Evolutionary conservation across 2,797 vertebrate species (phyloP), one percentile per base, ranked within the genome.

Genomic region (Phrynocephalus vlangalii): DNA sequence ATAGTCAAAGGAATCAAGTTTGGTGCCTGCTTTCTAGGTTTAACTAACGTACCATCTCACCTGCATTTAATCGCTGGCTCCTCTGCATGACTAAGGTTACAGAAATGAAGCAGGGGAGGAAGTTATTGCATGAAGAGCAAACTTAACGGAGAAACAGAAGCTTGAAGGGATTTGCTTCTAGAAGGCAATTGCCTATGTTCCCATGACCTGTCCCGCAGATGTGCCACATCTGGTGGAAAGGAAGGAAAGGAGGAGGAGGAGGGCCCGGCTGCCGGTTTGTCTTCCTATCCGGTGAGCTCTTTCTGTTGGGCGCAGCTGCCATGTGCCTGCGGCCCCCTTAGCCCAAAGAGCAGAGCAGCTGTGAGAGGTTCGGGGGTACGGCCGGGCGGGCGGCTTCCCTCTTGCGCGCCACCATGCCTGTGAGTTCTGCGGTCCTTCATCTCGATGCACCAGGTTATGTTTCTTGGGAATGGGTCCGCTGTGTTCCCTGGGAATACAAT

Each of bases 401-500:
- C 7, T 50, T 13, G 76, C 75, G 33, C 50, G 1, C 67, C 10
- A 60, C 24, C 0, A 24, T 0, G 1, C 83, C 13, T 0, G 72
- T 0, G 10, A 4, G 50, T 3, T 66, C 63, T 18, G 63, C 15
- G 80, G 75, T 75, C 87, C 66, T 68, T 63, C 15, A 8, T 13
- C 26, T 44, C 48, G 9, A 44, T 84, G 92, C 88, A 87, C 89
- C 85, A 90, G 73, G 50, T 75, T 82, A 1, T 84, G 87, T 94
- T 94, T 87, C 90, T 87, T 3, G 2, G 94, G 91, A 92, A 93
- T 87, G 91, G 0, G 26, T 84, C 90, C 87, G 88, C 94, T 87
- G 86, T 92, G 91, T 94, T 94, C 94, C 94, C 94, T 83, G 89
- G 89, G 93, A 95, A 94, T 91, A 95, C 94, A 93, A 86, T 94